Evolutionary conservation across 2,797 vertebrate species (phyloP).

Genomic region (Glyptemys insculpta): DNA sequence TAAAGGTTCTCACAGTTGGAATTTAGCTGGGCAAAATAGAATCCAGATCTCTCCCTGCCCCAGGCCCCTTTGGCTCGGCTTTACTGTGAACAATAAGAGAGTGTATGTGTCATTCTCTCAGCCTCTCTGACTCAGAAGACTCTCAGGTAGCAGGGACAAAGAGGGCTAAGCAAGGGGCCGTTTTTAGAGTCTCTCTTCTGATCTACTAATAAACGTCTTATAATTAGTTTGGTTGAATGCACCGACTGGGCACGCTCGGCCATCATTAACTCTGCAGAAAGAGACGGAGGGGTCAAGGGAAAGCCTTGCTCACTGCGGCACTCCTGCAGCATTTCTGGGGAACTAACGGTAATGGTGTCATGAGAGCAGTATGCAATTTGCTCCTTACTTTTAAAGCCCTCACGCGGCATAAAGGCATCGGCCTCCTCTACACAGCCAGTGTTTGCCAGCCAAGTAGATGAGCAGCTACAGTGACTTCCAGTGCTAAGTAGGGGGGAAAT

Average conservation of each 20-base stretch:
- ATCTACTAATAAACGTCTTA: background rate
- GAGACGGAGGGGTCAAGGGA: background rate
- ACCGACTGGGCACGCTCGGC: background rate
- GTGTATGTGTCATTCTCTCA: background rate
- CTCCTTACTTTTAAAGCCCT: background rate
- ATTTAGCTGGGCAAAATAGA: background rate
- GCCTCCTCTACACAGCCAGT: background rate
- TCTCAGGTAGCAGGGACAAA: background rate
- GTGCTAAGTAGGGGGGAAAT: background rate
- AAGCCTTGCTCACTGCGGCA: background rate
- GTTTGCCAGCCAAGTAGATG: background rate
- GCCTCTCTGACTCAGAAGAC: background rate
- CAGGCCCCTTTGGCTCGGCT: background rate
- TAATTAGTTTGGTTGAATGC: background rate
- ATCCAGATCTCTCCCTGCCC: background rate
- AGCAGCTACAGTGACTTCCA: background rate
- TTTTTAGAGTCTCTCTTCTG: background rate
- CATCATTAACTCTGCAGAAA: background rate
- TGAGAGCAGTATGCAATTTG: background rate
- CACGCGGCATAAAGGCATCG: background rate
- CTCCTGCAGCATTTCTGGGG: background rate
- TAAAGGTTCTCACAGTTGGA: rapidly evolving
- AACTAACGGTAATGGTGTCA: background rate
- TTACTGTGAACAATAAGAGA: background rate
- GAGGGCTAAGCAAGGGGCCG: background rate